Evolutionary conservation across 2,888 invertebrate genomes (phyloP).

Genomic region (Drosophila demipolita): DNA sequence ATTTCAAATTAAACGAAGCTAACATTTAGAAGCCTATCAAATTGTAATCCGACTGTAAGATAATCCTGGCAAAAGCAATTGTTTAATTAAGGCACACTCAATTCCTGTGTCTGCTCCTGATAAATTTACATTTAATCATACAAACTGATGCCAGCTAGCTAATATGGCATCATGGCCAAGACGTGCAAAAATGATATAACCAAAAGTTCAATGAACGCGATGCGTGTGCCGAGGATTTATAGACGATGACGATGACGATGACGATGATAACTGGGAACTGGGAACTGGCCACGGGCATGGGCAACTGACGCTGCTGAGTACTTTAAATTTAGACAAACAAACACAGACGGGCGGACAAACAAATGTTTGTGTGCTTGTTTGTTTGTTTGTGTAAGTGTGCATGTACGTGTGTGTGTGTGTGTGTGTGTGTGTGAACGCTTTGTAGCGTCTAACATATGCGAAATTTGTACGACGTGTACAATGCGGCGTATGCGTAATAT

Average conservation of each 20-base stretch:
- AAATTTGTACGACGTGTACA: slow-evolving; percentile 38
- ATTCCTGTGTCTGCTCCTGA: slow-evolving; percentile 2
- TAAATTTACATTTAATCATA: slow-evolving; percentile 47
- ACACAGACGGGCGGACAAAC: slow-evolving; percentile 56
- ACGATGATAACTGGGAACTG: slow-evolving; percentile 17
- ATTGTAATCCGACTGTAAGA: neutral
- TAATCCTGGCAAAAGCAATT: neutral
- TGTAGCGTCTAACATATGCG: slow-evolving; percentile 43
- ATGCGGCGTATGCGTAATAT: slow-evolving; percentile 75
- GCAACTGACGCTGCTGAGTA: slow-evolving; percentile 48
- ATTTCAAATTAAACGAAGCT: too few relatives aligned
- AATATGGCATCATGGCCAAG: slow-evolving; percentile 14
- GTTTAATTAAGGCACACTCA: slow-evolving; percentile 7
- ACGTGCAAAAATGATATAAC: slow-evolving; percentile 34
- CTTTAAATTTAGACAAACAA: slow-evolving; percentile 70
- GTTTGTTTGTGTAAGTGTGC: neutral
- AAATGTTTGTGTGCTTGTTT: slow-evolving; percentile 57
- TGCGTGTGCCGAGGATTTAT: slow-evolving; percentile 58
- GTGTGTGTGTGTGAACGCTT: slow-evolving; percentile 15
- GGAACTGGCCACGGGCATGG: neutral
- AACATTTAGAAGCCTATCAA: neutral
- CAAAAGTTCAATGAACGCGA: slow-evolving; percentile 68
- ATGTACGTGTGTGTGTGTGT: slow-evolving; percentile 21
- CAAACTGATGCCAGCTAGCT: slow-evolving; percentile 30
- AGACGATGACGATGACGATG: slow-evolving; percentile 38